Conservation (phyloP, 53 echinoderm and acorn worm species). For the Henricia sp. region DNA sequence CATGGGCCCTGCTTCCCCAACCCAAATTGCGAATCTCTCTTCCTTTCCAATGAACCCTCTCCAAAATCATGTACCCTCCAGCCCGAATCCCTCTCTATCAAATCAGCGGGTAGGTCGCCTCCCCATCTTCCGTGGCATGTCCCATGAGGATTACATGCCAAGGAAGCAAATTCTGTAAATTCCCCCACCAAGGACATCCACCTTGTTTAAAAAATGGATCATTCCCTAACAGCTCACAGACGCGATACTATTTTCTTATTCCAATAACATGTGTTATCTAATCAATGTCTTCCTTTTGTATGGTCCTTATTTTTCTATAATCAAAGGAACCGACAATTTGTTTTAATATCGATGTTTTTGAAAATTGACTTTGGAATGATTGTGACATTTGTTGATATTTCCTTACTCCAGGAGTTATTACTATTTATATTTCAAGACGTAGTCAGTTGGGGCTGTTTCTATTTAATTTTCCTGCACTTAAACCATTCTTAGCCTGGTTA, state of each 20-base stretch:
- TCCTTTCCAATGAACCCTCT: constrained; percentile 2
- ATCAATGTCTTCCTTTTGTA: constrained; percentile 55
- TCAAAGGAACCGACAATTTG: constrained; percentile 59
- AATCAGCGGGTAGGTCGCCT: constrained; percentile 71
- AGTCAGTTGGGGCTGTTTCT: constrained; percentile 62
- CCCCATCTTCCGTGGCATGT: constrained; percentile 96
- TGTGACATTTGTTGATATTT: constrained; percentile 68
- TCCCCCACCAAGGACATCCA: constrained; percentile 23
- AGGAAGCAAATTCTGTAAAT: constrained; percentile 34
- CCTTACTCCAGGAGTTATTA: constrained; percentile 56
- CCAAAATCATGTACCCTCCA: neutral
- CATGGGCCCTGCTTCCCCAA: constrained; percentile 60
- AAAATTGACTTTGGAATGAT: constrained; percentile 65
- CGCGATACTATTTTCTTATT: constrained; percentile 18
- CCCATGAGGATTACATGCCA: constrained; percentile 85
- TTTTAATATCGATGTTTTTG: constrained; percentile 70
- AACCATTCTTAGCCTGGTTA: constrained; percentile 58
- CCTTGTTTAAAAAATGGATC: constrained; percentile 58
- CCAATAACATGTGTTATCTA: constrained; percentile 36
- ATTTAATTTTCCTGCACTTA: constrained; percentile 63
- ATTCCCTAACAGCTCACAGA: constrained; percentile 46
- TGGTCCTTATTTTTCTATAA: constrained; percentile 56
- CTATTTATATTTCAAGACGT: constrained; percentile 63
- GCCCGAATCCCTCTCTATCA: constrained; percentile 34
- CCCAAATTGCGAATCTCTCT: constrained; percentile 7